phyloP scores from a whole-genome alignment of 2,888 invertebrate genomes.

The Tiliacea aurago region DNA sequence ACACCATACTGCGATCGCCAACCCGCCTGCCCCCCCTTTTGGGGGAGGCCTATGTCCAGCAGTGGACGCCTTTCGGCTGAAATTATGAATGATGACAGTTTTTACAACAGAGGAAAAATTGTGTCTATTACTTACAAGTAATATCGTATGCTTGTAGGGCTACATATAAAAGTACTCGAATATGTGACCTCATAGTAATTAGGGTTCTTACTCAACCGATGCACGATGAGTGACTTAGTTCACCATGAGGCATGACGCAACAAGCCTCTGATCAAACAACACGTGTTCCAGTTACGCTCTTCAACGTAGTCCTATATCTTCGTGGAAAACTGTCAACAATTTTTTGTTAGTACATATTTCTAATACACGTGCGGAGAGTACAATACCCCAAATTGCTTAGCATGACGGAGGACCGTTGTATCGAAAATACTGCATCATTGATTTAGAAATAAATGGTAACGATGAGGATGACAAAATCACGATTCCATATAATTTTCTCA shows the following conservation, averaged over 20 bases:
- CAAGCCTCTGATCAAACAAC: conserved; percentile 28
- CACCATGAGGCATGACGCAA: conserved; percentile 38
- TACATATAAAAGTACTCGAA: not conserved
- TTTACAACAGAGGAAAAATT: too few relatives aligned
- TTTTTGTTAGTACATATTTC: not conserved
- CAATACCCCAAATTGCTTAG: too few relatives aligned
- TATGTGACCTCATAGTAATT: conserved; percentile 3
- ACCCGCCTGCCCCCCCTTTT: too few relatives aligned
- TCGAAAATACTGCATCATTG: too few relatives aligned
- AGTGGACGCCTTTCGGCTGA: too few relatives aligned
- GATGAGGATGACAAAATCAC: too few relatives aligned
- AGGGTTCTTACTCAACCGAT: conserved; percentile 20
- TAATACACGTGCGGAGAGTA: not conserved
- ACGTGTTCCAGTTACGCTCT: conserved; percentile 12
- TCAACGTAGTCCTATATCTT: conserved; percentile 3
- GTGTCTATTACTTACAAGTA: not conserved
- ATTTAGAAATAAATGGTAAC: too few relatives aligned
- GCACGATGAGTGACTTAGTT: conserved; percentile 6
- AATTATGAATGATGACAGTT: too few relatives aligned
- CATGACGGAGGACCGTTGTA: too few relatives aligned
- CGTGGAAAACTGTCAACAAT: not conserved
- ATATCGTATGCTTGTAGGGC: not conserved
- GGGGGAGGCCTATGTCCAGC: too few relatives aligned
- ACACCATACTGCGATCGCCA: too few relatives aligned
- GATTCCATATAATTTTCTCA: too few relatives aligned